Evolutionary conservation across 2,797 vertebrate genomes (phyloP).

Genomic region (Falco novaeseelandiae): DNA sequence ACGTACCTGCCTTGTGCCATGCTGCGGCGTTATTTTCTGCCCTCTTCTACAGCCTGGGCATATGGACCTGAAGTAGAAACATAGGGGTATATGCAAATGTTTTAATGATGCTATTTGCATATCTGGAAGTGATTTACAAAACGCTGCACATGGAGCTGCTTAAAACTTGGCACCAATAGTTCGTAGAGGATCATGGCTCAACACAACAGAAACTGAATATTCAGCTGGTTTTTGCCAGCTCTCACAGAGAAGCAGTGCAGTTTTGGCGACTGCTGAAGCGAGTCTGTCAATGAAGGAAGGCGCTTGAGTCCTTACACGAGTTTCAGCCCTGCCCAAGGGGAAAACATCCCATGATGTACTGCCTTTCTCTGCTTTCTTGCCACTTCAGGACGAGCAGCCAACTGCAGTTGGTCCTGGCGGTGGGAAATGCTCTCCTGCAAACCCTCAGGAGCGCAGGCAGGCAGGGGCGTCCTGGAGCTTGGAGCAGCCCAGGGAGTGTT

Average conservation of each 20-base stretch:
- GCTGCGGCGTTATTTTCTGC: conserved; percentile 20
- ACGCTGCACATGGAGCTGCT: conserved; percentile 63
- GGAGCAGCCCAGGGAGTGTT: not conserved
- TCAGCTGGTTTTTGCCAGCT: conserved; percentile 66
- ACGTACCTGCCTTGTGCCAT: not conserved
- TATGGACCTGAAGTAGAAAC: conserved; percentile 56
- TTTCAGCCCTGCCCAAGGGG: conserved; percentile 58
- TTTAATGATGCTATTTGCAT: conserved; percentile 73
- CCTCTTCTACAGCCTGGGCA: conserved; percentile 57
- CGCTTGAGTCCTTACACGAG: not conserved
- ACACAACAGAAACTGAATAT: conserved; percentile 64
- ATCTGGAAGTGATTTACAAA: conserved; percentile 72
- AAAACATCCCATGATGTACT: conserved; percentile 12
- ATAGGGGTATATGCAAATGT: conserved; percentile 64
- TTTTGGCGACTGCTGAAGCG: conserved; percentile 39
- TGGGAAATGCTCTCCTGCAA: not conserved
- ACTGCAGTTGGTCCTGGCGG: conserved; percentile 36
- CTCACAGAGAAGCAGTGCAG: not conserved
- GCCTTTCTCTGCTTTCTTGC: conserved; percentile 20
- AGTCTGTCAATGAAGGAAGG: conserved; percentile 59
- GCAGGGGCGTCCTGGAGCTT: not conserved
- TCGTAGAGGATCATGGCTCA: conserved; percentile 51
- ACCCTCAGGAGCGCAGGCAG: not conserved
- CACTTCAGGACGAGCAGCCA: not conserved
- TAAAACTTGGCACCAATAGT: conserved; percentile 67